Evolutionary conservation across 2,797 vertebrate genomes (phyloP), one percentile per base, ranked within the genome.

Genomic region (Euthynnus affinis): DNA sequence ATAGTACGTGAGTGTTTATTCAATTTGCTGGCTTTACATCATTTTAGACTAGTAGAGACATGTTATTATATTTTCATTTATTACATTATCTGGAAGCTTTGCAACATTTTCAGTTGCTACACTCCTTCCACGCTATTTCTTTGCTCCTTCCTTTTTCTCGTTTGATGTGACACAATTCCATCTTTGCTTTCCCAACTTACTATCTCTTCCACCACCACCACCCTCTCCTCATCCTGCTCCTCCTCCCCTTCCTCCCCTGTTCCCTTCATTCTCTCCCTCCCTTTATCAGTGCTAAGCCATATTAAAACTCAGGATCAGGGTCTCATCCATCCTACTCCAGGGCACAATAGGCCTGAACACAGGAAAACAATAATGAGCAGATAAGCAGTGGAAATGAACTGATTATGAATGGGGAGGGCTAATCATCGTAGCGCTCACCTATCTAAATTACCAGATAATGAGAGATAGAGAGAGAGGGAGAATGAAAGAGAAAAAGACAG

Each of bases 351-450:
- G 42, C 73, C 73, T 13, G 32, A 83, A 86, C 63, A 52, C 53
- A 78, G 72, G 83, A 68, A 87, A 86, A 90, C 87, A 87, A 86
- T 90, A 90, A 87, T 80, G 74, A 91, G 80, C 71, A 71, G 84
- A 88, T 87, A 83, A 78, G 79, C 71, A 20, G 61, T 37, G 76
- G 89, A 87, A 87, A 89, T 87, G 48, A 86, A 76, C 67, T 83
- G 82, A 88, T 89, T 88, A 81, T 73, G 80, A 89, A 89, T 63
- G 77, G 72, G 65, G 82, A 55, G 68, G 48, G 42, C 40, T 62
- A 82, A 82, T 87, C 75, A 84, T 74, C 52, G 14, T 14, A 49
- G 69, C 3, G 23, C 74, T 85, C 74, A 85, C 81, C 78, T 76
- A 70, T 85, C 68, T 82, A 88, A 87, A 92, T 86, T 29, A 81